Evolutionary conservation across 2,113 vertebrate genomes (phyloP).

Genomic region (Pollimyrus isidori): DNA sequence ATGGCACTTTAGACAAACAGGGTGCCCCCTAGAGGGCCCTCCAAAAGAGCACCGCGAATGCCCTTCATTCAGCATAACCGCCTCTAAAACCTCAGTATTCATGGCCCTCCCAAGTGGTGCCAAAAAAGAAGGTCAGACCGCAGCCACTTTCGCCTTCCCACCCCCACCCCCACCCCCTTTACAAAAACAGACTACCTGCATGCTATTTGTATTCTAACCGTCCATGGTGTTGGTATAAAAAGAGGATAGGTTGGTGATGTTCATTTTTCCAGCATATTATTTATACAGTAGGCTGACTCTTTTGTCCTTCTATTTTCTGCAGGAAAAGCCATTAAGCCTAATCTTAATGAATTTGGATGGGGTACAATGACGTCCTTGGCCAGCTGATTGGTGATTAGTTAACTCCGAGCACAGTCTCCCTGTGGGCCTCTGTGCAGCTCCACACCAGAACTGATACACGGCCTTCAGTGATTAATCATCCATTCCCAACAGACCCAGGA

Average conservation of each 20-base stretch:
- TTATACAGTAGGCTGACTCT: slow-evolving; percentile 8
- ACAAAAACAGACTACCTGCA: slow-evolving; percentile 25
- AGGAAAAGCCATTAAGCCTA: slow-evolving; percentile 29
- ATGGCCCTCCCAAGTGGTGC: not conserved
- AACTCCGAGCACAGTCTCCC: not conserved
- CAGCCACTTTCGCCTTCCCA: not conserved
- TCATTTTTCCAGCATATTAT: slow-evolving; percentile 15
- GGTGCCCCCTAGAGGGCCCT: not conserved
- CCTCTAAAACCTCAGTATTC: not conserved
- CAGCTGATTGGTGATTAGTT: slow-evolving; percentile 14
- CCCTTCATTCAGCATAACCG: not conserved
- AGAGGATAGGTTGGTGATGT: not conserved
- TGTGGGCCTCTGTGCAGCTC: not conserved
- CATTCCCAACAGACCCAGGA: not conserved
- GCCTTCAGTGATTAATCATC: not conserved
- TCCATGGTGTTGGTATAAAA: slow-evolving; percentile 21
- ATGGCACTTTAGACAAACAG: not conserved
- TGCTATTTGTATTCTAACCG: slow-evolving; percentile 18
- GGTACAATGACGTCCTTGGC: slow-evolving; percentile 30
- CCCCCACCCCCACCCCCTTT: not conserved
- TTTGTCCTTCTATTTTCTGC: slow-evolving; percentile 16
- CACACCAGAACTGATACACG: not conserved
- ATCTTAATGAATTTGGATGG: slow-evolving; percentile 26
- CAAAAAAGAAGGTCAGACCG: not conserved
- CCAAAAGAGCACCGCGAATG: not conserved